Evolutionary conservation across 2,797 vertebrate species (phyloP).

Genomic region (Saxicola maurus): DNA sequence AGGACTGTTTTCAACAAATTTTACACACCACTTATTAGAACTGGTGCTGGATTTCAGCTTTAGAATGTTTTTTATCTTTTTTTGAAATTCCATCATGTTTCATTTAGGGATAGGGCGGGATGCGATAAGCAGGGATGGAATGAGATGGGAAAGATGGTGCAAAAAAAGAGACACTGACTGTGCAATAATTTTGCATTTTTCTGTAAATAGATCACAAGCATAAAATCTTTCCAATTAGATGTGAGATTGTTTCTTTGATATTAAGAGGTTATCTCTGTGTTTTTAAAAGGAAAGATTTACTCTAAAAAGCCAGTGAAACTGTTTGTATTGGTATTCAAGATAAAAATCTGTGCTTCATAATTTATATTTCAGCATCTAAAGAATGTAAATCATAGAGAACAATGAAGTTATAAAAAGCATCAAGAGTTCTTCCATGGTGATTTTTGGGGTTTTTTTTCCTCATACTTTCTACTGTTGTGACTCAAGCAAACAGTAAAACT

Average conservation of each 20-base stretch:
- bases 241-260: neutral
- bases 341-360: neutral
- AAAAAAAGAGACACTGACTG: neutral
- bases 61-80: neutral
- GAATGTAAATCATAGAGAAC: neutral
- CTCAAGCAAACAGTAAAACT: neutral
- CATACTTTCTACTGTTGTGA: neutral
- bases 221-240: neutral
- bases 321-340: neutral
- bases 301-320: neutral
- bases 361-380: neutral
- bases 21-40: neutral
- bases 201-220: neutral
- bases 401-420: neutral
- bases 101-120: neutral
- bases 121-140: neutral
- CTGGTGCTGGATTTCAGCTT: neutral
- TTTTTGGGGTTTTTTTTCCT: neutral
- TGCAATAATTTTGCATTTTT: neutral
- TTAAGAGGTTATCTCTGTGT: neutral
- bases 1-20: neutral
- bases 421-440: neutral
- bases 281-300: neutral
- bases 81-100: neutral
- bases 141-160: neutral